Base-by-base conservation (phyloP, 2,797 vertebrate genomes). In the Eulemur albifrons region DNA sequence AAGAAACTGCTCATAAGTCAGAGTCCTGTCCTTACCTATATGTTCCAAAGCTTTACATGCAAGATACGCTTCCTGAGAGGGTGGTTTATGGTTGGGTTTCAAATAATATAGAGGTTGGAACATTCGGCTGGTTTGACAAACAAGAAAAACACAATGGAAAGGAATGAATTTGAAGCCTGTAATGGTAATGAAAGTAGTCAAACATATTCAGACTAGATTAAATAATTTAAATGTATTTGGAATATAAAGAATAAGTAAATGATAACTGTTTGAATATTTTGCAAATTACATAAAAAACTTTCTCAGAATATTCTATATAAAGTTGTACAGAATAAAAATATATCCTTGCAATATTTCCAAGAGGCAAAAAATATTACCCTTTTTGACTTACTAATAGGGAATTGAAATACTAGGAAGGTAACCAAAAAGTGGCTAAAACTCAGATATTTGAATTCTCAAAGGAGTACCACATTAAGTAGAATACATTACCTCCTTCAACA, bases 401-500 rank as follows among this genome's bases (percentile, higher is more conserved):
- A 77, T 25, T 87, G 43, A 88, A 86, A 88, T 84, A 38, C 57
- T 83, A 20, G 59, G 70, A 63, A 63, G 77, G 59, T 83, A 69
- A 67, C 11, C 73, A 76, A 32, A 32, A 92, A 94, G 40, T 81
- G 54, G 32, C 45, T 85, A 85, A 85, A 67, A 87, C 4, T 92
- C 82, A 79, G 72, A 35, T 59, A 77, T 57, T 70, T 82, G 70
- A 85, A 70, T 94, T 95, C 48, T 93, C 57, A 75, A 82, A 54
- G 80, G 73, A 93, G 23, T 80, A 30, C 57, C 57, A 77, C 30
- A 65, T 95, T 77, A 94, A 88, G 87, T 38, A 89, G 54, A 92
- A 86, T 87, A 50, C 27, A n/a, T 67, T 86, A n/a, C 50, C 30
- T 92, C 79, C 95, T 93, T 80, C n/a, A 94, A 93, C 95, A 95